Conservation (phyloP, 2,888 invertebrate genomes). For the Oligia strigilis region DNA sequence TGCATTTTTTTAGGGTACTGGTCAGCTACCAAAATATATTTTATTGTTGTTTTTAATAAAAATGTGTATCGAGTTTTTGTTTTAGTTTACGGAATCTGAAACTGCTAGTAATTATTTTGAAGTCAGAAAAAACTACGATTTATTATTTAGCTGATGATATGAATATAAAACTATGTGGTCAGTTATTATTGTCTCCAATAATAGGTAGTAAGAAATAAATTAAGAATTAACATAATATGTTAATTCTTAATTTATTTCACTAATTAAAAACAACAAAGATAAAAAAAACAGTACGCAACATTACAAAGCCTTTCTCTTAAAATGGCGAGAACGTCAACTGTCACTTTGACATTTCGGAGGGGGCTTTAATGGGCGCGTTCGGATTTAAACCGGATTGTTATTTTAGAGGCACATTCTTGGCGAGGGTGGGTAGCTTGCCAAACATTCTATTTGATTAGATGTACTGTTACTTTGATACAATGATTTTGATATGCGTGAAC, state of each 20-base stretch:
- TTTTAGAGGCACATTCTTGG: constrained; percentile 71
- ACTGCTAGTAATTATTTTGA: not conserved
- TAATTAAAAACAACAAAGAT: constrained; percentile 58
- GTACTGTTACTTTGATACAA: constrained; percentile 40
- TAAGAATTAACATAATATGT: constrained; percentile 51
- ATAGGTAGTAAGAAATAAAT: not conserved
- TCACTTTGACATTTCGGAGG: constrained; percentile 84
- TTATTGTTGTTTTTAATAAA: not conserved
- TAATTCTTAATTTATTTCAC: too few relatives aligned
- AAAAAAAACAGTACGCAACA: constrained; percentile 26
- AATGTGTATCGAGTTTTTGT: not conserved
- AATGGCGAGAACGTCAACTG: constrained; percentile 80
- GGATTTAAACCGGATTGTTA: constrained; percentile 84
- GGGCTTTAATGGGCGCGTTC: constrained; percentile 80
- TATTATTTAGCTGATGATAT: not conserved
- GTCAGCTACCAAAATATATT: constrained; percentile 25
- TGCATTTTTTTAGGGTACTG: constrained; percentile 31
- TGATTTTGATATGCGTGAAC: constrained; percentile 20
- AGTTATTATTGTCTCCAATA: not conserved
- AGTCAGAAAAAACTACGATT: not conserved
- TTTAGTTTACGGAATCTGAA: not conserved
- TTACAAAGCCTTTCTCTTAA: constrained; percentile 56
- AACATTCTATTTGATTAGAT: constrained; percentile 65
- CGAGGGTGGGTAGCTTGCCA: constrained; percentile 62
- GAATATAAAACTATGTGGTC: not conserved